Evolutionary conservation across 92 coral and sea anemone genomes (phyloP).

Genomic region (Phenganax marumi): DNA sequence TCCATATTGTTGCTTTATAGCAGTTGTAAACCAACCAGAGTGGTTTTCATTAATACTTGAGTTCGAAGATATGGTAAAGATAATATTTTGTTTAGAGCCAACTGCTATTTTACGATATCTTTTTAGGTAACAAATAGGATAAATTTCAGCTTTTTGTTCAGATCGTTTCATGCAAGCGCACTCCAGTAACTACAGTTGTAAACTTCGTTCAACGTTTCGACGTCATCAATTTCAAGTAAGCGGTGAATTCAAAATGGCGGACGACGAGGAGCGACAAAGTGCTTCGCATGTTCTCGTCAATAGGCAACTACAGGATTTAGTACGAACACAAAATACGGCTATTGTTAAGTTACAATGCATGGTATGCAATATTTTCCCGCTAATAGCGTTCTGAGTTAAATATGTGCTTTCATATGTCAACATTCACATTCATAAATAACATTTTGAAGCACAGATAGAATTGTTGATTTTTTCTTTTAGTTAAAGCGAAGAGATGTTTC

Average conservation of each 20-base stretch:
- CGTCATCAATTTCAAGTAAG: neutral
- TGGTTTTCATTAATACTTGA: too few species aligned
- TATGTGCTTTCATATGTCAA: neutral
- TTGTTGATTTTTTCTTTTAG: neutral
- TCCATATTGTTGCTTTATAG: too few species aligned
- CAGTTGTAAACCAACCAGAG: too few species aligned
- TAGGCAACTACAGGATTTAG: slow-evolving; percentile 86
- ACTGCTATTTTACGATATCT: too few species aligned
- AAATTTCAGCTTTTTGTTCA: too few species aligned
- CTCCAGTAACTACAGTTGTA: neutral
- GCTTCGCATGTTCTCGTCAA: slow-evolving; percentile 79
- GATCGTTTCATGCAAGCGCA: neutral
- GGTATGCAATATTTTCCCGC: slow-evolving; percentile 53
- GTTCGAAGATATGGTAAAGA: too few species aligned
- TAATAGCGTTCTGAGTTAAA: neutral
- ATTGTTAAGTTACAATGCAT: slow-evolving; percentile 69
- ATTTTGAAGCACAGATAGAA: neutral
- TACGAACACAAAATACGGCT: slow-evolving; percentile 75
- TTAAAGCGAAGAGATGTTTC: slow-evolving; percentile 28
- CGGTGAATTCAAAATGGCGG: slow-evolving; percentile 63
- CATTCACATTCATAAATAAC: neutral
- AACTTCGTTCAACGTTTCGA: neutral
- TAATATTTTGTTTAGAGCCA: too few species aligned
- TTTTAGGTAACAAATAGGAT: too few species aligned
- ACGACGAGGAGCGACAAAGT: slow-evolving; percentile 49